Base-by-base conservation (phyloP, 2,888 invertebrate species). In the Aspidapion aeneum region DNA sequence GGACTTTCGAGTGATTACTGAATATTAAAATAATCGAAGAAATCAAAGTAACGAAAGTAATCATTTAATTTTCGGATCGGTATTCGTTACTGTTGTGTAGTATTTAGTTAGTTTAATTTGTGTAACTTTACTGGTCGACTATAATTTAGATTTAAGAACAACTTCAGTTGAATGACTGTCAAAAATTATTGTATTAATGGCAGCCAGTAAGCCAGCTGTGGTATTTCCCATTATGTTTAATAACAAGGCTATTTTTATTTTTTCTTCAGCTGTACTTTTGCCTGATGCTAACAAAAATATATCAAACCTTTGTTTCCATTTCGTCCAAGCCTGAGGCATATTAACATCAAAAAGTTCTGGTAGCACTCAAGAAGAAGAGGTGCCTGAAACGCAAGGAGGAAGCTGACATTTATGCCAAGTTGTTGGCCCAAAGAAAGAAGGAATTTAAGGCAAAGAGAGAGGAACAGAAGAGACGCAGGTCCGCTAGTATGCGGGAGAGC, bases 341-440 rank as follows among this genome's bases (percentile, higher is more conserved):
- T 35, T 3, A 3, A 35, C 12, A 35, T 35, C 12, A 35, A 35
- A 35, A 3, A 12, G 5, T 35, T 35, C 35, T 35, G 35, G 35
- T 35, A 12, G 93, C 95, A 7, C 83, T 95, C 74, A 96, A 95
- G 87, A 92, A 92, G 85, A 90, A 89, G 79, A 87, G 91, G 72
- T 89, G 90, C 69, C 83, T 88, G 73, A 93, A 90, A 82, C 88
- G 89, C 77, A 93, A 94, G 81, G 88, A 94, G 71, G 91, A 94
- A 63, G 91, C 92, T 73, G 91, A 93, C 56, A 93, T 93, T 71
- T 97, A 96, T 75, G 94, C 95, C 68, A 96, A 96, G 79, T 83
- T 97, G 74, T 84, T 97, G 78, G 94, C 95, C 59, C 91, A 93
- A 83, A 88, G 95, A 74, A 91, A 94, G 85, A 96, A 96, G 90